Conservation (phyloP, 2,888 invertebrate genomes). For the Lacanobia wlatinum region DNA sequence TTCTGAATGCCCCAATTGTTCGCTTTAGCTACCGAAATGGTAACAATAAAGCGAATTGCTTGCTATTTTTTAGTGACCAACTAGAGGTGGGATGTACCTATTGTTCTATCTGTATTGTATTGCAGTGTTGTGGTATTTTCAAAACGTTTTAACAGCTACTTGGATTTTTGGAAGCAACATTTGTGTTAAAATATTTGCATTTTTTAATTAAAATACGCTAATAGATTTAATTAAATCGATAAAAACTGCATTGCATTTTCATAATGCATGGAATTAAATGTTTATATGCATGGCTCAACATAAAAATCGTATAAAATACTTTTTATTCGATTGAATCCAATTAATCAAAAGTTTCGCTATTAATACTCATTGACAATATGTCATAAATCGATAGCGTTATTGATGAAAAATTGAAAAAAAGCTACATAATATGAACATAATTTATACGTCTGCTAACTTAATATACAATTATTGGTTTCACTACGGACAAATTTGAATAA, state of each 20-base stretch:
- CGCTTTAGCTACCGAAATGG: slow-evolving; percentile 31
- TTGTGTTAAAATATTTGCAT: neutral
- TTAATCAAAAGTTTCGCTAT: slow-evolving; percentile 48
- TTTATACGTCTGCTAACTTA: slow-evolving; percentile 73
- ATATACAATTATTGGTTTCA: slow-evolving; percentile 75
- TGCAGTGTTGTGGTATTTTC: slow-evolving; percentile 1
- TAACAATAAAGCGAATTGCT: slow-evolving; percentile 29
- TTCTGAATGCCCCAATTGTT: slow-evolving; percentile 45
- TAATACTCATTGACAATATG: slow-evolving; percentile 26
- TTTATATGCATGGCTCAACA: slow-evolving; percentile 6
- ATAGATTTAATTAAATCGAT: slow-evolving; percentile 7
- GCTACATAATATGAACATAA: slow-evolving; percentile 60
- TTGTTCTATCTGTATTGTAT: slow-evolving; percentile 5
- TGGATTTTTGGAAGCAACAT: neutral
- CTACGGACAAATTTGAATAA: slow-evolving; percentile 77
- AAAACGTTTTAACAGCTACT: neutral
- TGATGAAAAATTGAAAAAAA: slow-evolving; percentile 52
- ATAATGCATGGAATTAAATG: slow-evolving; percentile 14
- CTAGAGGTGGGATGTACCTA: neutral
- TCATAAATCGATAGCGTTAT: slow-evolving; percentile 51
- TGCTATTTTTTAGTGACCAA: slow-evolving; percentile 13
- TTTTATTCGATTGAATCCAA: slow-evolving; percentile 16
- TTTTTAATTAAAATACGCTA: slow-evolving; percentile 6
- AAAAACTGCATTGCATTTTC: slow-evolving; percentile 21
- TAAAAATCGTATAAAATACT: slow-evolving; percentile 18